Evolutionary conservation across 2,113 vertebrate species (phyloP).

Genomic region (Scolopax mira): DNA sequence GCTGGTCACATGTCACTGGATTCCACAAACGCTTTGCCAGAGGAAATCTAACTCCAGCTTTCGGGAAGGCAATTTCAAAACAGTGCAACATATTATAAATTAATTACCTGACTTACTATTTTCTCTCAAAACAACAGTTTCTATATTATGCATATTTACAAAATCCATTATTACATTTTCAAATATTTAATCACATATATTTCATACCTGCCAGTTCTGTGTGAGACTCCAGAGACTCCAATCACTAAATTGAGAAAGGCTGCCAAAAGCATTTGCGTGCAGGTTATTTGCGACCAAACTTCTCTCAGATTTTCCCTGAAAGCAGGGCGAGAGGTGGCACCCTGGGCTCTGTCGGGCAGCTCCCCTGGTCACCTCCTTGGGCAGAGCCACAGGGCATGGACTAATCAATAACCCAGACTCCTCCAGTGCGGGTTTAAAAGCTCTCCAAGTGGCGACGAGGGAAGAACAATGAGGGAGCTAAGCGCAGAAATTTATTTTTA

Average conservation of each 20-base stretch:
- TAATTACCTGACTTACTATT: neutral
- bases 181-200: neutral
- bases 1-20: neutral
- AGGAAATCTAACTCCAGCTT: conserved; percentile 23
- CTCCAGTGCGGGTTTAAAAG: neutral
- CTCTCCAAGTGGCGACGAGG: neutral
- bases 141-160: neutral
- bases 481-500: conserved; percentile 68
- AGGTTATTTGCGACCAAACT: neutral
- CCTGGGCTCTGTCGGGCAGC: neutral
- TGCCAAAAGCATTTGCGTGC: neutral
- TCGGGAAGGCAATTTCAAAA: conserved; percentile 1
- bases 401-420: neutral
- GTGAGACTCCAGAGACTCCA: neutral
- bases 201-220: neutral
- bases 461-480: conserved; percentile 55
- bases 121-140: neutral
- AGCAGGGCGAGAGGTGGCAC: neutral
- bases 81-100: neutral
- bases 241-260: neutral
- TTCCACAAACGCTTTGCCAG: neutral
- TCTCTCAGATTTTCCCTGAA: neutral
- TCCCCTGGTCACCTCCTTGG: neutral
- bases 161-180: neutral
- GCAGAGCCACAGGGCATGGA: accelerated